These are phyloP conservation scores for Dryobotodes eremita DNA, from an alignment of 2,888 invertebrate species.

Conservation along the genomic window DNA sequence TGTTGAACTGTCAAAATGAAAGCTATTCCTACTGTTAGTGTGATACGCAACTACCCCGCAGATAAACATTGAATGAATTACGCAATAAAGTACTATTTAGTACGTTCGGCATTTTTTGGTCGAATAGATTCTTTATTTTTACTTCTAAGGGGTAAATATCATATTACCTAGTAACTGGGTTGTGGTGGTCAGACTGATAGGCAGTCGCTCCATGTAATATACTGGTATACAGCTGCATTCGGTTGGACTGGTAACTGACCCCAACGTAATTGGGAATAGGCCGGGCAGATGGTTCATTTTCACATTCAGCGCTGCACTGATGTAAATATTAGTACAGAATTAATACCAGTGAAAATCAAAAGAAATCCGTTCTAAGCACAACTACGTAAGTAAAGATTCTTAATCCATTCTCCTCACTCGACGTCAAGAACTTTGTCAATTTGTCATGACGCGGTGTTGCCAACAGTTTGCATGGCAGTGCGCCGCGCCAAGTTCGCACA, in stretches of 20 bases:
- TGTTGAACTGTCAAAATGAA: too few species aligned
- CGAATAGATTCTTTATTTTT: neutral
- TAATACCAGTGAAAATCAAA: neutral
- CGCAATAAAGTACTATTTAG: neutral
- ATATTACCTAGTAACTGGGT: too few species aligned
- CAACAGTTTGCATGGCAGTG: conserved; percentile 39
- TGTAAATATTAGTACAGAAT: neutral
- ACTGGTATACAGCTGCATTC: too few species aligned
- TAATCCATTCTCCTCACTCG: conserved; percentile 46
- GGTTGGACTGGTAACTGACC: too few species aligned
- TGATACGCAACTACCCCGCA: neutral
- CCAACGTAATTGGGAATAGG: too few species aligned
- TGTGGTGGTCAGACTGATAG: too few species aligned
- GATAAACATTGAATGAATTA: neutral
- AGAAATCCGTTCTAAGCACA: conserved; percentile 13
- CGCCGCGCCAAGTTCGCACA: conserved; percentile 45
- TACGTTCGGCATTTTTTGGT: neutral
- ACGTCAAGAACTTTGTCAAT: conserved; percentile 60
- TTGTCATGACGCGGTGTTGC: conserved; percentile 55
- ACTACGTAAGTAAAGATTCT: conserved; percentile 49
- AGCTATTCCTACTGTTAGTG: too few species aligned
- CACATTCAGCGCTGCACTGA: neutral
- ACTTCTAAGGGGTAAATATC: neutral
- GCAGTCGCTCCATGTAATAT: too few species aligned
- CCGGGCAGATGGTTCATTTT: neutral